These are phyloP conservation scores for Etia nguti DNA, from an alignment of 2,113 vertebrate species.

Conservation along the genomic window DNA sequence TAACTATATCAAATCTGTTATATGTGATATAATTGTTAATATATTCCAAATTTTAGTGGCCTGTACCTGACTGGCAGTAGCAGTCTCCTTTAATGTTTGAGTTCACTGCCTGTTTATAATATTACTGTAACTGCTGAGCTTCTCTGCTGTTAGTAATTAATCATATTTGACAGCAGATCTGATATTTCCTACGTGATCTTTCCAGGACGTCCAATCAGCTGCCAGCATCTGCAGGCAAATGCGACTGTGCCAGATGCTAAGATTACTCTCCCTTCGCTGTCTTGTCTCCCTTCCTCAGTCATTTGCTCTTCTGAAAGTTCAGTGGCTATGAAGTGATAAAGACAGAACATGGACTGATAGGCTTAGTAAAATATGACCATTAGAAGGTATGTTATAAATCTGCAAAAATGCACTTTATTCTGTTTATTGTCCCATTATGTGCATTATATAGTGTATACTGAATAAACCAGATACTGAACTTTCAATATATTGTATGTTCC, in stretches of 20 bases:
- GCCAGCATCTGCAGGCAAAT: slow-evolving; percentile 32
- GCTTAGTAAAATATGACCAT: not conserved
- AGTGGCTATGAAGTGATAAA: not conserved
- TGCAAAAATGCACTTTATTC: not conserved
- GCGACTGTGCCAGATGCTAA: slow-evolving; percentile 32
- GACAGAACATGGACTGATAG: not conserved
- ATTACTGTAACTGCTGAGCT: not conserved
- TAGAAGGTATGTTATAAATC: not conserved
- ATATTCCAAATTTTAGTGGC: not conserved
- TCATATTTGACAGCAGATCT: slow-evolving; percentile 44
- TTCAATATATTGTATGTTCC: not conserved
- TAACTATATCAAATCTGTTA: not conserved
- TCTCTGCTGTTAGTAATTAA: slow-evolving; percentile 18
- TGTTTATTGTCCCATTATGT: not conserved
- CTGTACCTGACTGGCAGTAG: not conserved
- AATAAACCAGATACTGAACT: not conserved
- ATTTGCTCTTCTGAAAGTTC: slow-evolving; percentile 30
- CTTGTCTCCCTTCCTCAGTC: not conserved
- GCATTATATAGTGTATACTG: not conserved
- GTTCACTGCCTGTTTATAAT: not conserved
- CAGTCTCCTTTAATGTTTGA: not conserved
- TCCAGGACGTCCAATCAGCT: slow-evolving; percentile 38
- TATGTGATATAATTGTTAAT: not conserved
- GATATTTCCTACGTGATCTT: slow-evolving; percentile 42
- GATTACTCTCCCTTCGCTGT: slow-evolving; percentile 12